Base-by-base conservation (phyloP, 2,113 vertebrate genomes). In the Pterophyllum scalare region DNA sequence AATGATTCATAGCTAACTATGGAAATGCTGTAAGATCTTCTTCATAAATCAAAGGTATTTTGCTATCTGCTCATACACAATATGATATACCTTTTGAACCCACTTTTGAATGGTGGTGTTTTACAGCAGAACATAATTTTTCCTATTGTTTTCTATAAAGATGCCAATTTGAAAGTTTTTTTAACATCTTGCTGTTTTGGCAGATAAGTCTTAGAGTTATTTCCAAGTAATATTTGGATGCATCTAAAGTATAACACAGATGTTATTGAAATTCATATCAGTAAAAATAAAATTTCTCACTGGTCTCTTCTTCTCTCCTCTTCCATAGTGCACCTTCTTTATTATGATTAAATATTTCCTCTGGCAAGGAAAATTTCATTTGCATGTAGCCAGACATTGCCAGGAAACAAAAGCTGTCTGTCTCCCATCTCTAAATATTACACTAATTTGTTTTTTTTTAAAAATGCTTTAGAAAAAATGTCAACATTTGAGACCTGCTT, bases 291-390 rank as follows among this genome's bases (percentile, higher is more conserved):
- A 81, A 60, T 58, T 46, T 17, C 62, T 22, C 20, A 8, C 35
- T 58, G 28, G 33, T 58, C 3, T 59, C 9, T 20, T 70, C 13
- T 49, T 38, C 22, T 70, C 13, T 70, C 28, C 26, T 70, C 12
- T 26, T 35, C 4, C 54, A 28, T 64, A 46, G 59, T 77, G 38
- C 0, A 56, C 40, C 72, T 64, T 14, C 74, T 72, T 26, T 77
- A 77, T 77, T 85, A 33, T 33, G 43, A 80, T 31, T 24, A 20
- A 82, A 31, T 20, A n/a, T 76, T 43, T 12, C 14, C 65, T 77
- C 56, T 84, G 26, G 79, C 22, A 28, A 59, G 31, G 11, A 77
- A 74, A 77, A 89, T 54, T 70, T 4, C 12, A 80, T 82, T 74
- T 65, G 76, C 22, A 24, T 80, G 26, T 72, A 28, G 35, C 61